Evolutionary conservation across 1,140 invertebrate genomes (phyloP), one percentile per base, ranked within the genome.

Genomic region (Chrysomallon squamiferum): DNA sequence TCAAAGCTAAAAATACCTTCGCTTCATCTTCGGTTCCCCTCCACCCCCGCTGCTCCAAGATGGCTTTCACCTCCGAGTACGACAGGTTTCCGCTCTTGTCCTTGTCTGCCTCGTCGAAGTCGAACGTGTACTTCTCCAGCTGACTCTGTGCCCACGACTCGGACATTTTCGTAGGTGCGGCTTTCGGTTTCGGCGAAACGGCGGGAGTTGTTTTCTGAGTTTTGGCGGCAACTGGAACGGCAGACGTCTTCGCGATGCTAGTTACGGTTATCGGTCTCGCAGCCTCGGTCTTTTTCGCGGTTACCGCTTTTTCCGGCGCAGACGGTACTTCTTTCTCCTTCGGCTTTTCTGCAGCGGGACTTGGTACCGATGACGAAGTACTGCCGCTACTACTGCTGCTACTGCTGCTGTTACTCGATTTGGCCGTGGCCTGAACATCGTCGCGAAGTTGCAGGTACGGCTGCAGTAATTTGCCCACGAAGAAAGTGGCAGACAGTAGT

Each of bases 21-120:
- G 74, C 68, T 20, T 79, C 71, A 0, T 72, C 73, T 15, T 73
- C 62, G 18, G 50, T 72, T 11, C 79, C 79, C 32, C 74, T 77
- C 65, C 76, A 81, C 13, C 79, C 79, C 0, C 69, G 58, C 4
- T 74, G 71, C 15, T 52, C 50, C 15, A 81, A 57, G 29, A 79
- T 69, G 11, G 68, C 33, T 1, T 59, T 41, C 2, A 81, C 72
- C 65, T 81, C 79, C 5, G 45, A 35, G 45, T 78, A 71, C 1
- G 73, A 69, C 45, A 81, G 65, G 7, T 59, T 63, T n/a, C 79
- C 79, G 59, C 69, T 81, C 57, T 76, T 76, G 52, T 81, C 79
- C n/a, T 64, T 72, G 62, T 81, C 79, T 2, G 76, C 77, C 11
- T 75, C 73, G 13, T 72, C 69, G 58, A 81, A 81, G 45, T 75